These are phyloP conservation scores for Papilio glaucus DNA, from an alignment of 1,140 invertebrate genomes.

Conservation along the genomic window DNA sequence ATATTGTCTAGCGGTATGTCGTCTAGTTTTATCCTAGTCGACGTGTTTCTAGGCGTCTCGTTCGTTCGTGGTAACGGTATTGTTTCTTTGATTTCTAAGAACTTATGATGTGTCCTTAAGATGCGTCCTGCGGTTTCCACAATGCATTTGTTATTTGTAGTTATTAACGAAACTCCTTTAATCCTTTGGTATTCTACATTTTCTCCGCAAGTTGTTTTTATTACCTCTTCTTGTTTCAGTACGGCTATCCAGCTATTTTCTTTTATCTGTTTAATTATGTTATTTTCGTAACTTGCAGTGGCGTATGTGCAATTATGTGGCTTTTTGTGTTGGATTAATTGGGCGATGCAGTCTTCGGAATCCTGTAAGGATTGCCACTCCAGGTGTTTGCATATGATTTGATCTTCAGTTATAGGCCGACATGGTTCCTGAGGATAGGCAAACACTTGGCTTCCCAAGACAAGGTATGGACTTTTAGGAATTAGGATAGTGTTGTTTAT, in stretches of 20 bases:
- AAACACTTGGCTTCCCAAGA: too few species aligned
- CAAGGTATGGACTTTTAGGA: too few species aligned
- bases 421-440: too few species aligned
- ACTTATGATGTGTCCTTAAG: conserved; percentile 15
- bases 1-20: too few species aligned
- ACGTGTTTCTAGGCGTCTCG: not conserved
- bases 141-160: conserved; percentile 29
- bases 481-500: too few species aligned
- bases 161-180: conserved; percentile 29
- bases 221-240: conserved; percentile 42
- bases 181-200: conserved; percentile 41
- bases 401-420: too few species aligned
- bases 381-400: too few species aligned
- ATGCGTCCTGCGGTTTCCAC: conserved; percentile 21
- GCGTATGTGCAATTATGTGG: conserved; percentile 9
- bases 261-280: conserved; percentile 48
- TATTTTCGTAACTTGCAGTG: conserved; percentile 36
- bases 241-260: conserved; percentile 49
- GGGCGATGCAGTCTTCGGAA: too few species aligned
- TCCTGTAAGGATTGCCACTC: too few species aligned
- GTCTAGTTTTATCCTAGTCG: too few species aligned
- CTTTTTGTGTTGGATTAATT: too few species aligned
- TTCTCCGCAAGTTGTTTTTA: conserved; percentile 42
- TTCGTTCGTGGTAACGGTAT: conserved; percentile 36
- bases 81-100: conserved; percentile 32